A percentile compares a stretch with the other conserved stretches of the same genome.
Conservation (phyloP, 2,888 invertebrate genomes). For the Protonemura montana region DNA sequence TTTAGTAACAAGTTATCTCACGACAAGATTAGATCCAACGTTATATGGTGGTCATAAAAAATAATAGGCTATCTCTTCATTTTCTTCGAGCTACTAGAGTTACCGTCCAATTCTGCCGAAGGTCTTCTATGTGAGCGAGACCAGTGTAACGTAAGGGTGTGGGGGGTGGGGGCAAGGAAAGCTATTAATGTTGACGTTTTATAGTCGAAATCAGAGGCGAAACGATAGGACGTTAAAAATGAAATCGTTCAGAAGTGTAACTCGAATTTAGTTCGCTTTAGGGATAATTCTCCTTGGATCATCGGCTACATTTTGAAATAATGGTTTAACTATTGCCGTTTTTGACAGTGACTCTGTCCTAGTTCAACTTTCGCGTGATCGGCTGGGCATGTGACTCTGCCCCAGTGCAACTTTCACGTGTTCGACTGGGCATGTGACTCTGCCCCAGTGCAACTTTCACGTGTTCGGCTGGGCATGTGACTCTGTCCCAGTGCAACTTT, state of each 20-base stretch:
- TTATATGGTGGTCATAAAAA: not conserved
- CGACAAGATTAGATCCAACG: not conserved
- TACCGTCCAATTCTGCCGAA: not conserved
- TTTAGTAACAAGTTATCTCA: not conserved
- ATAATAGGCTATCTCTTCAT: slow-evolving; percentile 12
- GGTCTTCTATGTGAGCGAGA: not conserved
- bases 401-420: too few species aligned
- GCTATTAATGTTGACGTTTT: not conserved
- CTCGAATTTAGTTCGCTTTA: too few species aligned
- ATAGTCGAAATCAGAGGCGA: not conserved
- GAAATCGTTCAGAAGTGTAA: not conserved
- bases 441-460: too few species aligned
- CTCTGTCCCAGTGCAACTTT: too few species aligned
- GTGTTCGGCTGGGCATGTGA: too few species aligned
- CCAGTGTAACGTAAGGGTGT: not conserved
- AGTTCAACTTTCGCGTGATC: too few species aligned
- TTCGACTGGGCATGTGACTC: too few species aligned
- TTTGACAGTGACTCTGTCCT: too few species aligned
- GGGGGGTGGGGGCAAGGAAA: not conserved
- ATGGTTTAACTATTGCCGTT: not conserved
- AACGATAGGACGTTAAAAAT: not conserved
- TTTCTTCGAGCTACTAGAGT: not conserved
- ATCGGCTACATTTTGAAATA: not conserved
- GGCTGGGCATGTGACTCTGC: too few species aligned
- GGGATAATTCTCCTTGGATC: not conserved